Evolutionary conservation across 2,888 invertebrate species (phyloP).

Genomic region (Gasteruption jaculator): DNA sequence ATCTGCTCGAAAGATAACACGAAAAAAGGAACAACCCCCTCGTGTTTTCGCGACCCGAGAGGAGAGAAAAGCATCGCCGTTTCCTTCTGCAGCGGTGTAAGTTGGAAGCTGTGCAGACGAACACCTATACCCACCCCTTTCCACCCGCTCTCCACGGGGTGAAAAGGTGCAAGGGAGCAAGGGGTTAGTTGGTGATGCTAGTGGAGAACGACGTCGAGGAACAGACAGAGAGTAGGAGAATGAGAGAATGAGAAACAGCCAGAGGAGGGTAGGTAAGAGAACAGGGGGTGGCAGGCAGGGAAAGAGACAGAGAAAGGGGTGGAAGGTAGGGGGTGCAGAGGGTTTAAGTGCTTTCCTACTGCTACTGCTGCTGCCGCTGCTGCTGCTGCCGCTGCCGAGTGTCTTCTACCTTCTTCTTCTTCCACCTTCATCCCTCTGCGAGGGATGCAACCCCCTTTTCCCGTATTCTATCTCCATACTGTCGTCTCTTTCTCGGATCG

Average conservation of each 20-base stretch:
- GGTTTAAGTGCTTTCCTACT: conserved; percentile 47
- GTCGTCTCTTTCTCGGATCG: conserved; percentile 48
- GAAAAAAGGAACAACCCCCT: conserved; percentile 12
- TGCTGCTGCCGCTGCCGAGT: conserved; percentile 40
- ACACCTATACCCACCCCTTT: background rate
- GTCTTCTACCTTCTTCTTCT: conserved; percentile 48
- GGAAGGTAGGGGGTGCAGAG: conserved; percentile 24
- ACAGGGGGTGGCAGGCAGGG: conserved; percentile 19
- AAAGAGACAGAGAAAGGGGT: conserved; percentile 18
- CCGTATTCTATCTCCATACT: conserved; percentile 32
- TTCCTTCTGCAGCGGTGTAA: conserved; percentile 1
- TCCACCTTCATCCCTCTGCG: too few relatives aligned
- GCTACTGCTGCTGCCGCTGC: too few relatives aligned
- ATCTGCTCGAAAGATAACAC: background rate
- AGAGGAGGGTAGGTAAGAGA: conserved; percentile 20
- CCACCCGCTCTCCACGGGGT: conserved; percentile 8
- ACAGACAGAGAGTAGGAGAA: conserved; percentile 19
- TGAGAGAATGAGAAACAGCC: conserved; percentile 17
- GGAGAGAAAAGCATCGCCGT: conserved; percentile 13
- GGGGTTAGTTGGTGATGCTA: conserved; percentile 14
- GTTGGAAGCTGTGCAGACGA: conserved; percentile 1
- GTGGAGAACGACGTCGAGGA: conserved; percentile 22
- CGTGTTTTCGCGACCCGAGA: conserved; percentile 5
- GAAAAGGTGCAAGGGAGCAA: conserved; percentile 14
- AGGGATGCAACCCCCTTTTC: conserved; percentile 39